A percentile compares a stretch with the other conserved stretches of the same genome.
Conservation (phyloP, 2,888 invertebrate species). For the Melinaea menophilus region DNA sequence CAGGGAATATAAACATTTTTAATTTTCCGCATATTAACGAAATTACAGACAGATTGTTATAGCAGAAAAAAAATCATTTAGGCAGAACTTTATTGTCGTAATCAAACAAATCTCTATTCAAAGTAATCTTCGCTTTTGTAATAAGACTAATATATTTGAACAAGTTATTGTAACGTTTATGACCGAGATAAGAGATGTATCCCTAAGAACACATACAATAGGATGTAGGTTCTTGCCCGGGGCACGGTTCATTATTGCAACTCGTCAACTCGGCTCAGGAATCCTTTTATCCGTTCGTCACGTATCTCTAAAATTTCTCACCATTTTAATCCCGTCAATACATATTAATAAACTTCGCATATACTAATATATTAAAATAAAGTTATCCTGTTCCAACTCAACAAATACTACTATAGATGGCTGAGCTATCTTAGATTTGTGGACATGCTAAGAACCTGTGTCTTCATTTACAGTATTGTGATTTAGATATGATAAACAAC, state of each 20-base stretch:
- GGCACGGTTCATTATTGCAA: constrained; percentile 54
- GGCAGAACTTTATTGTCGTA: constrained; percentile 52
- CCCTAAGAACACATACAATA: constrained; percentile 46
- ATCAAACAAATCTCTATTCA: constrained; percentile 37
- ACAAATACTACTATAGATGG: too few species aligned
- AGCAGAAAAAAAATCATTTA: constrained; percentile 47
- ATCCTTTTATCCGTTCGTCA: constrained; percentile 57
- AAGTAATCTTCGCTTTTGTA: constrained; percentile 23
- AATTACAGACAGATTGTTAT: constrained; percentile 56
- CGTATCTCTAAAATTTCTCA: constrained; percentile 48
- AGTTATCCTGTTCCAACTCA: too few species aligned
- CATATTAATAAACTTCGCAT: constrained; percentile 38
- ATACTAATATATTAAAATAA: background rate
- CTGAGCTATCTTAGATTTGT: too few species aligned
- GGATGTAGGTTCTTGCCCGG: constrained; percentile 38
- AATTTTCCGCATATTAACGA: constrained; percentile 66
- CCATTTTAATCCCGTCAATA: constrained; percentile 36
- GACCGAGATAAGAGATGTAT: constrained; percentile 45
- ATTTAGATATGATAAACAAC: too few species aligned
- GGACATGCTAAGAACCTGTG: background rate
- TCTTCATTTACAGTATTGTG: too few species aligned
- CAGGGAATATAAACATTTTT: constrained; percentile 55
- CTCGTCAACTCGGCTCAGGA: constrained; percentile 43
- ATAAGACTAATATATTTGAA: constrained; percentile 22
- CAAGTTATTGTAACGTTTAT: constrained; percentile 46